Percentiles rank a stretch among this genome's conserved stretches.
phyloP scores from a whole-genome alignment of 2,113 vertebrate species.

The Anhinga anhinga region DNA sequence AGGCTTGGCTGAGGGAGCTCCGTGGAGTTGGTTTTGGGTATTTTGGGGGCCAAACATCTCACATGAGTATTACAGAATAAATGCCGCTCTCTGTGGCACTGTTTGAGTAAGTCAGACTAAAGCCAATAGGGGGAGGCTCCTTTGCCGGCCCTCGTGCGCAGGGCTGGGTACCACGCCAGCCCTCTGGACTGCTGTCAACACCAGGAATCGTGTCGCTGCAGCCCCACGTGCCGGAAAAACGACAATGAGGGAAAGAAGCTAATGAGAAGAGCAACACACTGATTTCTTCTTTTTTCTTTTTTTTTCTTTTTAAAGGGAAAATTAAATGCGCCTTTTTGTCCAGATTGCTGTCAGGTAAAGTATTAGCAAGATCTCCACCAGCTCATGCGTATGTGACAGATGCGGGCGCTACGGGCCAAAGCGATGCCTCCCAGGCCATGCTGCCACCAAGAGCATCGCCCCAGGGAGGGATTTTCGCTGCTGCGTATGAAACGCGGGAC shows the following conservation, averaged over 20 bases:
- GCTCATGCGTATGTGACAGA: background rate
- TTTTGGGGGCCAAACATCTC: background rate
- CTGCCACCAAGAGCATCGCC: accelerated
- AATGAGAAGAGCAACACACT: background rate
- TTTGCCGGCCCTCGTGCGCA: accelerated
- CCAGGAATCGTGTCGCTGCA: background rate
- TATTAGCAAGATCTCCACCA: background rate
- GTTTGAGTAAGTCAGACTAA: background rate
- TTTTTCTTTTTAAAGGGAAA: background rate
- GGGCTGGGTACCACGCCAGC: background rate
- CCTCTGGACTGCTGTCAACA: background rate
- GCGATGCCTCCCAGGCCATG: accelerated
- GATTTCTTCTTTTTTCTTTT: too few relatives aligned
- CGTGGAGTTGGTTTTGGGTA: background rate
- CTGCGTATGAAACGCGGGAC: accelerated
- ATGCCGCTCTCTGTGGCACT: background rate
- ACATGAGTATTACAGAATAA: background rate
- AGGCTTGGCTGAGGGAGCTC: background rate
- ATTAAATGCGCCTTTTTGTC: background rate
- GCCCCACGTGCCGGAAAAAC: background rate
- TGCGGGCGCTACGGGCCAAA: accelerated
- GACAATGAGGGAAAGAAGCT: background rate
- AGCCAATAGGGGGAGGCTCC: background rate
- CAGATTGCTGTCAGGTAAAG: background rate
- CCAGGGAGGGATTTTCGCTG: accelerated